Conservation (phyloP, 1,140 invertebrate species). For the Micrasema minimum region DNA sequence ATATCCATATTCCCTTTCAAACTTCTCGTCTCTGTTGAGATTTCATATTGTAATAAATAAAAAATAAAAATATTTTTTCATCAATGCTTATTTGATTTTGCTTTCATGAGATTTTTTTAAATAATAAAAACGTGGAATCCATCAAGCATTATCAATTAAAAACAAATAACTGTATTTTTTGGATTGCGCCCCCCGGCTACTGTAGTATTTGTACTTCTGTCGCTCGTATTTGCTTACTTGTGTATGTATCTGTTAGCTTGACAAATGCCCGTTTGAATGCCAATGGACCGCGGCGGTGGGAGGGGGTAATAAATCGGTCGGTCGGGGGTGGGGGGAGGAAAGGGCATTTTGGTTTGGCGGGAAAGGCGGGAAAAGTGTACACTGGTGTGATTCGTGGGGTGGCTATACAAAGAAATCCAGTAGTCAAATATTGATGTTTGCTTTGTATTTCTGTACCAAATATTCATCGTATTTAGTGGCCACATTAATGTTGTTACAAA, state of each 20-base stretch:
- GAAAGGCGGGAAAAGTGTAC: conserved; percentile 26
- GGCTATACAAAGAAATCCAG: conserved; percentile 18
- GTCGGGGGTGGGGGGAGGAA: not conserved
- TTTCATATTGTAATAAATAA: too few species aligned
- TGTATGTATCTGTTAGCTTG: conserved; percentile 38
- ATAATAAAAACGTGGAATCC: too few species aligned
- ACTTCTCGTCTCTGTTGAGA: too few species aligned
- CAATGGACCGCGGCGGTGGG: conserved; percentile 33
- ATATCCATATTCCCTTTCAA: too few species aligned
- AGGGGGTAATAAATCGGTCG: conserved; percentile 34
- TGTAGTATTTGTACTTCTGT: conserved; percentile 25
- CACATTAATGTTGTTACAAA: not conserved
- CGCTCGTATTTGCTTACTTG: conserved; percentile 32
- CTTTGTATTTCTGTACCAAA: not conserved
- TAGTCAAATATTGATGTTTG: conserved; percentile 23
- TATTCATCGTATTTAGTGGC: not conserved
- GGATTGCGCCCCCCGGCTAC: not conserved
- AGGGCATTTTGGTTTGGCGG: conserved; percentile 24
- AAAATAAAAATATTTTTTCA: too few species aligned
- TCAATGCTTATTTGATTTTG: too few species aligned
- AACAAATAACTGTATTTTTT: too few species aligned
- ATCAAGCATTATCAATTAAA: too few species aligned
- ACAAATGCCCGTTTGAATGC: conserved; percentile 45
- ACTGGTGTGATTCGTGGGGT: conserved; percentile 24
- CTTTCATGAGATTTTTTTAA: too few species aligned